Percentiles rank a stretch among this genome's conserved stretches.
Conservation (phyloP, 2,797 vertebrate species). For the Tachyglossus aculeatus region DNA sequence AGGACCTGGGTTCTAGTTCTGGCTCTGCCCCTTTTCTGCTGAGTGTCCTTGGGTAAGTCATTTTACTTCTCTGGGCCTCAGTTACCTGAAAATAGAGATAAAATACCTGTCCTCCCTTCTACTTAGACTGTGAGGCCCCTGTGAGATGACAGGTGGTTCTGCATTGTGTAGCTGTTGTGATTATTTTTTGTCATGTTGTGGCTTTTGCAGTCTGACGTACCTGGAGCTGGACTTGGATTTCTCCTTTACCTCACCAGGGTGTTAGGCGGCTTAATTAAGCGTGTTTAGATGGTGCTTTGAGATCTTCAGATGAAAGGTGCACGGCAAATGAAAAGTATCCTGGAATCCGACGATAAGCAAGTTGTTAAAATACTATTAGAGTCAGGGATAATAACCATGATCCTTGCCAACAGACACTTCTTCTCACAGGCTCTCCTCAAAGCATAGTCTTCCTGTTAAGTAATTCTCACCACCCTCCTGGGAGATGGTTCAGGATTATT, state of each 20-base stretch:
- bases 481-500: not conserved
- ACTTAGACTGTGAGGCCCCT: too few species aligned
- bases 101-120: too few species aligned
- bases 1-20: too few species aligned
- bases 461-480: not conserved
- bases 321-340: not conserved
- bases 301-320: not conserved
- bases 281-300: not conserved
- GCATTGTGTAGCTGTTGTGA: too few species aligned
- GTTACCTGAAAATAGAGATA: too few species aligned
- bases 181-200: too few species aligned
- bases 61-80: too few species aligned
- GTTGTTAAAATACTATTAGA: not conserved
- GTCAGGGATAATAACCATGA: not conserved
- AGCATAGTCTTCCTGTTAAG: not conserved
- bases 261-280: not conserved
- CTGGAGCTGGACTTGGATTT: too few species aligned
- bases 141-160: too few species aligned
- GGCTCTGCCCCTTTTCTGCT: too few species aligned
- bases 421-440: not conserved
- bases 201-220: too few species aligned
- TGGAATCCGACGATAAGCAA: not conserved
- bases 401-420: not conserved
- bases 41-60: too few species aligned
- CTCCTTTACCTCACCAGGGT: not conserved